phyloP scores from a whole-genome alignment of 2,888 invertebrate genomes.

The Ormia ochracea region DNA sequence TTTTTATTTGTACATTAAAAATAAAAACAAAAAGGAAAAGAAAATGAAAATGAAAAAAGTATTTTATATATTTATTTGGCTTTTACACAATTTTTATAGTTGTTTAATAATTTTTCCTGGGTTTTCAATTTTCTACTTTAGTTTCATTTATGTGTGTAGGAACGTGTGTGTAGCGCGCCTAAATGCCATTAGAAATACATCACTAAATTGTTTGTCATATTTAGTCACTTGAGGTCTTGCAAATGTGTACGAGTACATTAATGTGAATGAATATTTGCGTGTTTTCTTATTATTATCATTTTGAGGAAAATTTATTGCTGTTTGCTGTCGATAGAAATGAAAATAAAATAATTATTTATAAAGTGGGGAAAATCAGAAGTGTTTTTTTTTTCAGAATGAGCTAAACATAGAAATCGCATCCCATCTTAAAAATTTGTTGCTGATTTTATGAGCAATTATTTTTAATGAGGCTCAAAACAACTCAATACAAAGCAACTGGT shows the following conservation, averaged over 20 bases:
- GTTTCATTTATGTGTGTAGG: not conserved
- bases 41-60: too few species aligned
- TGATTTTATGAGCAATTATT: not conserved
- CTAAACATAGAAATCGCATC: not conserved
- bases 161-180: not conserved
- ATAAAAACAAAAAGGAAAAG: too few species aligned
- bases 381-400: not conserved
- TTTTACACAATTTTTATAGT: conserved; percentile 54
- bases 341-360: not conserved
- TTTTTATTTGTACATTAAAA: too few species aligned
- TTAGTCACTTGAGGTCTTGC: conserved; percentile 28
- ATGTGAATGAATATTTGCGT: not conserved
- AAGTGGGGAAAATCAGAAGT: not conserved
- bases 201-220: conserved; percentile 46
- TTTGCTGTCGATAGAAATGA: conserved; percentile 53
- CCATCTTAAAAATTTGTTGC: not conserved
- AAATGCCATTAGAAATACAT: conserved; percentile 45
- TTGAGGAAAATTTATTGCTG: conserved; percentile 56
- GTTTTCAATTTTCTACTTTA: conserved; percentile 24
- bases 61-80: conserved; percentile 30
- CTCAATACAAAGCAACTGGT: not conserved
- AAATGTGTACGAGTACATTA: not conserved
- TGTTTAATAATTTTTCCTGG: conserved; percentile 59
- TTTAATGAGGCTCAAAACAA: conserved; percentile 15
- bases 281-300: conserved; percentile 32